Base-by-base conservation (phyloP, 2,113 vertebrate species). In the Syrmaticus mikado region DNA sequence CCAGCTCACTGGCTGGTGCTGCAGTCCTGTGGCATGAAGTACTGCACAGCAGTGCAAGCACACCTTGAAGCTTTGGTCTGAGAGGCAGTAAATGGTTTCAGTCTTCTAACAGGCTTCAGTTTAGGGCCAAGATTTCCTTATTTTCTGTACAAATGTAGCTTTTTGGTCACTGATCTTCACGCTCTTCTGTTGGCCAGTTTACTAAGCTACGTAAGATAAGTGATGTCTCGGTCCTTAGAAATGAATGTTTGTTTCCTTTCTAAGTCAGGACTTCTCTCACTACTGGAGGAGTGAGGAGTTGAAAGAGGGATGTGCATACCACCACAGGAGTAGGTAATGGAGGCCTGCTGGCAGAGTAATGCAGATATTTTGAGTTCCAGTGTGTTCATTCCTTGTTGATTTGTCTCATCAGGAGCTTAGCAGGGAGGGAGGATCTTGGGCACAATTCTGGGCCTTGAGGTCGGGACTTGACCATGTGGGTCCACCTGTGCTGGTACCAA, bases 331-430 rank as follows among this genome's bases (percentile, higher is more conserved):
- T 46, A 50, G 67, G 16, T 43, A 55, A 32, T 2, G 2, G 32
- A 73, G 18, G 10, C n/a, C 22, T 84, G 78, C 78, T 36, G 18
- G 45, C 30, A 34, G 21, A 77, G 18, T 65, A 62, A 32, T 27
- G 50, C 22, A 36, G 60, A 10, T 74, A 38, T 28, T 17, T 27
- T 40, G 27, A 32, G 36, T 36, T 27, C 70, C 60, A 70, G 68
- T 0, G 0, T 38, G 4, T 6, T 60, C 19, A 3, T 61, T 57
- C 40, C 14, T 19, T 76, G 10, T 64, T 67, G 25, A 21, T 52
- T 85, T 88, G 0, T 77, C 5, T 7, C 60, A 22, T 17, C 58
- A 19, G 43, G 53, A 90, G 30, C 40, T 28, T 76, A 7, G 0
- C 1, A 70, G 20, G 43, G n/a, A 50, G 40, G 53, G 58, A 66